These are phyloP conservation scores for Drosophila parabipectinata DNA, from an alignment of 1,140 invertebrate genomes.

Conservation along the genomic window DNA sequence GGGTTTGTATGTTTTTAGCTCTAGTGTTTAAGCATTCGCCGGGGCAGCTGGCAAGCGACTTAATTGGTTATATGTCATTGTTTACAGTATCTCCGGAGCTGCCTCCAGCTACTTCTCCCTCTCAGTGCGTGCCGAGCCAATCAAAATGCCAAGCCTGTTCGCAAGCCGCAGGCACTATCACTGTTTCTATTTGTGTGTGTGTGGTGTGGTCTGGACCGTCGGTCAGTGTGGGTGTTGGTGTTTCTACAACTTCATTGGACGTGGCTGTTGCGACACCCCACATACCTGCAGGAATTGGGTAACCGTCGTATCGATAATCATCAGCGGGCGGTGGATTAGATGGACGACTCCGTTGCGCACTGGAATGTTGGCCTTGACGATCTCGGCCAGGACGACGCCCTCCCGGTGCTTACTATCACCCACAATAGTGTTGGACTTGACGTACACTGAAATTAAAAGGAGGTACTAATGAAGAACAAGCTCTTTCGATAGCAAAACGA, in stretches of 20 bases:
- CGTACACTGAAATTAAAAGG: constrained; percentile 87
- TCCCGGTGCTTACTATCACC: constrained; percentile 90
- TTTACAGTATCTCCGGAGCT: not conserved
- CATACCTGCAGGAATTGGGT: constrained; percentile 93
- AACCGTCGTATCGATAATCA: constrained; percentile 94
- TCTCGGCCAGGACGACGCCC: constrained; percentile 93
- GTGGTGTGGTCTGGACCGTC: constrained; percentile 10
- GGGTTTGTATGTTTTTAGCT: constrained; percentile 29
- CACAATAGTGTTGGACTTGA: constrained; percentile 93
- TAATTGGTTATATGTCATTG: constrained; percentile 15
- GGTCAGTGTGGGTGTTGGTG: constrained; percentile 17
- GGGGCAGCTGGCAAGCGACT: constrained; percentile 29
- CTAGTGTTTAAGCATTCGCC: constrained; percentile 42
- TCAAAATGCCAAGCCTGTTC: constrained; percentile 66
- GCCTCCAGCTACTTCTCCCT: constrained; percentile 25
- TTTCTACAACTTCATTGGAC: constrained; percentile 21
- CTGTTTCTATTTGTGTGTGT: constrained; percentile 21
- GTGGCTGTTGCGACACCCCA: constrained; percentile 29
- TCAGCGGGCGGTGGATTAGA: constrained; percentile 94
- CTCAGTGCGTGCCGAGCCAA: constrained; percentile 59
- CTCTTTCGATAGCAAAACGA: not conserved
- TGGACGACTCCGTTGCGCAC: constrained; percentile 96
- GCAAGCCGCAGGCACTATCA: constrained; percentile 52
- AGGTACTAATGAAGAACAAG: constrained; percentile 44
- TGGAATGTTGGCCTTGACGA: constrained; percentile 95